Conservation (phyloP, 2,888 invertebrate genomes). For the Epinotia nisella region DNA sequence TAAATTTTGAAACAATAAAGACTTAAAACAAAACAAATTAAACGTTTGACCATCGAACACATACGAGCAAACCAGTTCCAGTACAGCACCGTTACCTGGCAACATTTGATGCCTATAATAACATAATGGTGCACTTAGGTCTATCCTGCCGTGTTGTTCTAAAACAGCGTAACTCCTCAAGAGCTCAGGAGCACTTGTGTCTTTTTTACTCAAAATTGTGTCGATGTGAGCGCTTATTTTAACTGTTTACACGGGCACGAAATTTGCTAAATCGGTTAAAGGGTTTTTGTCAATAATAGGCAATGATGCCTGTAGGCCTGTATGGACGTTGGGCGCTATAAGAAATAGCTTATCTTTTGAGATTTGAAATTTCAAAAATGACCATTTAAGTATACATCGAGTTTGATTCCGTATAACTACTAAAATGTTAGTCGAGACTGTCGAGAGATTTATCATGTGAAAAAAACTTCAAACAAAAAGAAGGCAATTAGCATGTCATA, state of each 20-base stretch:
- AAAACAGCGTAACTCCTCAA: background rate
- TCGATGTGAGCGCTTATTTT: slow-evolving; percentile 54
- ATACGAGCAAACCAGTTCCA: slow-evolving; percentile 69
- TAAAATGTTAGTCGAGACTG: background rate
- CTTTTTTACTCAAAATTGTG: slow-evolving; percentile 41
- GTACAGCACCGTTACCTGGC: slow-evolving; percentile 81
- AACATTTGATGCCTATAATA: slow-evolving; percentile 81
- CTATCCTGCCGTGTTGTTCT: background rate
- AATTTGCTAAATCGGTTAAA: slow-evolving; percentile 36
- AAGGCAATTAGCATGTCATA: slow-evolving; percentile 69
- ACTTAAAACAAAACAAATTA: slow-evolving; percentile 29
- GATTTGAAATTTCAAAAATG: too few species aligned
- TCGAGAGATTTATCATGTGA: slow-evolving; percentile 10
- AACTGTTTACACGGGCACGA: slow-evolving; percentile 50
- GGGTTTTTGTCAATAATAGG: slow-evolving; percentile 30
- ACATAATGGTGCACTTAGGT: slow-evolving; percentile 75
- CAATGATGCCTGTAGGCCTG: slow-evolving; percentile 7
- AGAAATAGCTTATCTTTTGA: background rate
- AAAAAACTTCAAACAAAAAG: slow-evolving; percentile 12
- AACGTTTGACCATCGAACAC: slow-evolving; percentile 38
- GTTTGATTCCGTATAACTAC: too few species aligned
- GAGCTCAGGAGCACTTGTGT: background rate
- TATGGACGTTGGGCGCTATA: background rate
- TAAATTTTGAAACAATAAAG: slow-evolving; percentile 7
- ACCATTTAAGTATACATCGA: too few species aligned